Base-by-base conservation (phyloP, 2,113 vertebrate species). In the Sminthopsis crassicaudata region DNA sequence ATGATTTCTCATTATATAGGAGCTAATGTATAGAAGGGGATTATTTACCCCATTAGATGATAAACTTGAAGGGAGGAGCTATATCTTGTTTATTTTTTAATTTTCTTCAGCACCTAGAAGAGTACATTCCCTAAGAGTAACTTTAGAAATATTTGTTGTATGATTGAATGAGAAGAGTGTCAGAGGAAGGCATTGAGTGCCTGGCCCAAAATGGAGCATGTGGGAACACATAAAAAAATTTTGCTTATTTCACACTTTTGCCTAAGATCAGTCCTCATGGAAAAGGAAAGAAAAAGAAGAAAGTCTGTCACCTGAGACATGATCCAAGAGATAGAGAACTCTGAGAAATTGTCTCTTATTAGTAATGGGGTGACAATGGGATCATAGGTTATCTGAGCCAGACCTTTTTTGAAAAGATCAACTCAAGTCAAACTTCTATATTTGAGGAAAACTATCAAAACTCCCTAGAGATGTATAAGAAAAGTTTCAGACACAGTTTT, bases 381-480 rank as follows among this genome's bases (percentile, higher is more conserved):
- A 1, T 8, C 90, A 2, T 46, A 91, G 24, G 26, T 93, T 94
- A 8, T 91, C 42, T 76, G n/a, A 46, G 52, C 27, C 76, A 88
- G 53, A 30, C 46, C 92, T n/a, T 57, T 60, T 11, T 22, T n/a
- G n/a, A 48, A 67, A 92, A 94, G 84, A 92, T 6, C 50, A 92
- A 97, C 53, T 12, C 42, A 88, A 95, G 88, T 23, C 84, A 91
- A 88, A 48, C 27, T 67, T n/a, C 0, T 46, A 89, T n/a, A 91
- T 52, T 89, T 92, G 91, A 91, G 91, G 48, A 60, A 95, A 90
- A 46, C 46, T 53, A 27, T n/a, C 67, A 84, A 42, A 84, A 2
- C 16, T 84, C 1, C 36, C 11, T 42, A 42, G n/a, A 42, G 67
- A 22, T 84, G 36, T 19, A 16, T 8, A 42, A 84, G n/a, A 84